Base-by-base conservation (phyloP, 2,113 vertebrate species). In the Dissostichus mawsoni region DNA sequence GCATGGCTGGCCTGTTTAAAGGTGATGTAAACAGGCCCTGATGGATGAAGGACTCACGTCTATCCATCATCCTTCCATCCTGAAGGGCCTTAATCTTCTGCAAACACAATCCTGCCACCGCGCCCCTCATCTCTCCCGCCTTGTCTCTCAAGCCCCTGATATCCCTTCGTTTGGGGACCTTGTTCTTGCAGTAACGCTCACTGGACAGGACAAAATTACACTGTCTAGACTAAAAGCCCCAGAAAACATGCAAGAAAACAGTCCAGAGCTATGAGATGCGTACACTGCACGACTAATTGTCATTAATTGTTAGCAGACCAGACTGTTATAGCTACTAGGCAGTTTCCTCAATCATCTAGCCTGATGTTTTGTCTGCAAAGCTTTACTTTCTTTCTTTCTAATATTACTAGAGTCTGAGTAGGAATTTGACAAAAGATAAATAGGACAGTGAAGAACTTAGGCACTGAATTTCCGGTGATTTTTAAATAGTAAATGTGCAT, bases 1-100 rank as follows among this genome's bases (percentile, higher is more conserved):
- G 87, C 81, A 65, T 56, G 80, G 52, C 20, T 45, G 74, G 83
- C 87, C 88, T 85, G 85, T 87, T 92, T 88, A 90, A 90, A 89
- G 90, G 90, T 93, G 92, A 92, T 91, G 90, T 90, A 92, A 92
- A 92, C 91, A 87, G 83, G 67, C 77, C 53, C 71, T 94, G 93
- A 94, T 91, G 91, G 92, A 94, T 93, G 92, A 81, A 87, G 84
- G 80, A 62, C 78, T 71, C 47, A 57, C 47, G 3, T 92, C 90
- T 86, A 94, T 93, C 93, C 90, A 89, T 94, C 91, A 92, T 89
- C 83, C 84, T 58, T 91, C 86, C 71, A 72, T 85, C 86, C 87
- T 91, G 90, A 92, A 93, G 85, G 87, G 89, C 80, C 86, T 93
- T 93, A 92, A 92, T 93, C 90, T 92, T 92, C 90, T 11, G 33